Evolutionary conservation across 2,113 vertebrate species (phyloP), one percentile per base, ranked within the genome.

Genomic region (Rhinopithecus roxellana): DNA sequence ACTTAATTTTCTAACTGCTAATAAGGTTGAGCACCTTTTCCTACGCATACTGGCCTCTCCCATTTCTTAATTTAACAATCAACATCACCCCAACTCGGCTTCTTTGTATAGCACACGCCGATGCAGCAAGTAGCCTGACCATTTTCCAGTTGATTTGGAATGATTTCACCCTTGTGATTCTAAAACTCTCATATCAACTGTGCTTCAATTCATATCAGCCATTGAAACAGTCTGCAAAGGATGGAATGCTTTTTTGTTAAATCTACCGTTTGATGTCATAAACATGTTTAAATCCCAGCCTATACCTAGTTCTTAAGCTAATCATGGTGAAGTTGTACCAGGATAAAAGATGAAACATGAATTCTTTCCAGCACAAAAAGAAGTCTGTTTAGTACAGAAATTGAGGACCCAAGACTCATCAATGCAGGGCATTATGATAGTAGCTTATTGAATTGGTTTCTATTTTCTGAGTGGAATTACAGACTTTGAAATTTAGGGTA

Each of bases 401-500:
- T 20, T 32, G 6, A 80, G 52, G 78, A 57, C 43, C 70, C 94
- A 25, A 59, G 27, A 77, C 35, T 43, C 35, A 38, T 96, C 97
- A 97, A 72, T 94, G 59, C 27, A 50, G 40, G 17, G 43, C 78
- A 91, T 94, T 83, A 79, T 93, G 75, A 81, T 13, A 84, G 22
- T 45, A 83, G 75, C 38, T 81, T 93, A 82, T 67, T 94, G 89
- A 97, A 80, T 75, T 40, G 69, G 45, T 92, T 93, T 97, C 93
- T 97, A 75, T 97, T 95, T 95, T 97, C 86, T 69, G 84, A 94
- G 80, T 69, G 50, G 43, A 90, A 81, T 92, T 93, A 64, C 48
- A 93, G 97, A 77, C 48, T 94, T 93, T 84, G 67, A 87, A 92
- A 97, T 92, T 93, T 93, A 84, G 93, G 45, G 11, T 92, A 95